Evolutionary conservation across 2,888 invertebrate species (phyloP), one percentile per base, ranked within the genome.

Genomic region (Brachyptera risi): DNA sequence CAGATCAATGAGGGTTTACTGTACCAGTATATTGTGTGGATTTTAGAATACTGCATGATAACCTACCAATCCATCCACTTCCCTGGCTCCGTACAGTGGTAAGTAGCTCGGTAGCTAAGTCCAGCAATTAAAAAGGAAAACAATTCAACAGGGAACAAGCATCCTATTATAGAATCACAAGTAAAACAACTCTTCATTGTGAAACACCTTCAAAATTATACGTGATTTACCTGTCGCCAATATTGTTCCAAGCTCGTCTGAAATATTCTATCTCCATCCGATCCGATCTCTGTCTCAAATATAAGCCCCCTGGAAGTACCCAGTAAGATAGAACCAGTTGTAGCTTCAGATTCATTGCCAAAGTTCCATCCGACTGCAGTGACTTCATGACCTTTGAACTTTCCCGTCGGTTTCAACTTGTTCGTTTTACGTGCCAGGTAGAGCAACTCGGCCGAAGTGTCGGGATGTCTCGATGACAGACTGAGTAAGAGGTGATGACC

Each of bases 311-410:
- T 90, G 0, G 90, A 90, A 0, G 95, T 96, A 4, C 96, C 96
- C 47, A 96, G 73, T 40, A 97, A 77, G 68, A 97, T 93, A 0
- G 91, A 85, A 1, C 92, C 92, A 0, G 95, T 92, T 0, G 85
- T 81, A 1, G 73, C 75, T 62, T 86, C 85, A 0, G 84, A 86
- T 1, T 80, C 83, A 67, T 89, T 87, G 61, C 82, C 81, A 67
- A 82, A 83, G 74, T 92, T 95, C 90, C 96, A 97, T 1, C 88
- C 96, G 0, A 97, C 90, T 56, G 92, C 89, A 0, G 95, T 94
- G 23, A 97, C 86, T 72, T 92, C 88, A 73, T 93, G 90, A 21
- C 54, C 54, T 82, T 79, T 74, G 75, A 51, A 76, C 67, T 68
- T 75, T 75, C 62, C 68, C 65, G 80, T 78, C 66, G 76, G 82